Base-by-base conservation (phyloP, 1,140 invertebrate genomes). In the Pomacea maculata region DNA sequence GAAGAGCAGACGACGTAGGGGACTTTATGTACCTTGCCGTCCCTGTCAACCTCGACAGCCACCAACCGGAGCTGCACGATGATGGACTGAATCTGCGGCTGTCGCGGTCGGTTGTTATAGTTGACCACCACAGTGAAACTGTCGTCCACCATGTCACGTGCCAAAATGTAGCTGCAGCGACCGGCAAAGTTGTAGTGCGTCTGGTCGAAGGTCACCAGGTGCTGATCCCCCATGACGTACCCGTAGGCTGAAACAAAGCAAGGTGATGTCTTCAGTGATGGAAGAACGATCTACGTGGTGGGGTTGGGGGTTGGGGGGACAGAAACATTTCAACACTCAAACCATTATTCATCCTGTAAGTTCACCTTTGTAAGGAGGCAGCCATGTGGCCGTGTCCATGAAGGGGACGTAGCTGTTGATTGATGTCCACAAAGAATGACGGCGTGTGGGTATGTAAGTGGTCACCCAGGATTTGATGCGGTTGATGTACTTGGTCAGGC, bases 161-260 rank as follows among this genome's bases (percentile, higher is more conserved):
- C 94, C 9, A 98, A 90, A 8, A 98, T 92, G 88, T 97, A 97
- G 86, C 94, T 94, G 90, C 97, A 98, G 19, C 91, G 93, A 74
- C 96, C 96, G 29, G 94, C 94, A 91, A 97, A 95, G 19, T 94
- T 94, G 74, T 95, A 92, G 84, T 96, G 94, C 79, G 94, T 94
- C 1, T 95, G 94, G 89, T 98, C 97, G 88, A 97, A 98, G 0
- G 96, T 97, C 85, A 96, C 95, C 86, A 96, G 94, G 89, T 97
- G 95, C 85, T 95, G 94, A 8, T 94, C 94, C 84, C 96, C 95
- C 14, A 94, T 92, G 21, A 97, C 90, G n/a, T 94, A 85, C 90
- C 78, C 94, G 95, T 83, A 93, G 54, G 87, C 92, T 92, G 82
- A n/a, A 73, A 45, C 34, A 2, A 45, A 45, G 34, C 34, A 45